Evolutionary conservation across 2,113 vertebrate species (phyloP).

Genomic region (Sakesphorus luctuosus): DNA sequence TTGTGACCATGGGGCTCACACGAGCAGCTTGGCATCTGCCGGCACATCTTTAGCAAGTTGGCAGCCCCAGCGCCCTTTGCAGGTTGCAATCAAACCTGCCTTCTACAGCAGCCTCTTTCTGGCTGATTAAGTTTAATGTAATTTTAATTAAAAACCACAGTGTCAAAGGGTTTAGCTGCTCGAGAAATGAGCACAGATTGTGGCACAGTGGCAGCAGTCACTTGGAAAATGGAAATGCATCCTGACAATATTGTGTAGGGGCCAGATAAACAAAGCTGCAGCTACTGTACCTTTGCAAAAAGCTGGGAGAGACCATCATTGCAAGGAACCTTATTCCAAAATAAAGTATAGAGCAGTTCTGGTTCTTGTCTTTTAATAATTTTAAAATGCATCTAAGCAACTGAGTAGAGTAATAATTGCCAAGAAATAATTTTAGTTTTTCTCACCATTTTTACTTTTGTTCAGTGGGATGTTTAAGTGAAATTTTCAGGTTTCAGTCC

Average conservation of each 20-base stretch:
- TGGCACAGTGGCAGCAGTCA: slow-evolving; percentile 95
- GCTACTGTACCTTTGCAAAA: slow-evolving; percentile 48
- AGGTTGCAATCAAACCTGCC: slow-evolving; percentile 98
- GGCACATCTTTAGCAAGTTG: slow-evolving; percentile 97
- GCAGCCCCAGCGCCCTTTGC: slow-evolving; percentile 92
- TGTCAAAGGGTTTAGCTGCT: slow-evolving; percentile 99
- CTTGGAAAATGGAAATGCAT: slow-evolving; percentile 95
- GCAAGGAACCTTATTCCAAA: slow-evolving; percentile 3
- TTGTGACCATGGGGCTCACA: slow-evolving; percentile 72
- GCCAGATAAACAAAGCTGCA: slow-evolving; percentile 83
- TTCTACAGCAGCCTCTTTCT: slow-evolving; percentile 92
- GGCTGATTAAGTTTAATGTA: slow-evolving; percentile 99
- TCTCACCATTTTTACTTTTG: not conserved
- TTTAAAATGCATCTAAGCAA: not conserved
- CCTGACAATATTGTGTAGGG: slow-evolving; percentile 87
- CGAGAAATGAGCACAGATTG: slow-evolving; percentile 99
- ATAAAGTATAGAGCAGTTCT: not conserved
- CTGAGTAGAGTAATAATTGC: not conserved
- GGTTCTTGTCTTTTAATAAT: not conserved
- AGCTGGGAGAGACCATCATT: slow-evolving; percentile 29
- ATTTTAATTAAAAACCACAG: slow-evolving; percentile 99
- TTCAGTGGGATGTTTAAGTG: not conserved
- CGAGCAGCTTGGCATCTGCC: slow-evolving; percentile 89
- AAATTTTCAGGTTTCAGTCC: not conserved
- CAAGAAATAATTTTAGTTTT: not conserved